Conservation (phyloP, 2,797 vertebrate genomes). For the Darevskia nairensis region DNA sequence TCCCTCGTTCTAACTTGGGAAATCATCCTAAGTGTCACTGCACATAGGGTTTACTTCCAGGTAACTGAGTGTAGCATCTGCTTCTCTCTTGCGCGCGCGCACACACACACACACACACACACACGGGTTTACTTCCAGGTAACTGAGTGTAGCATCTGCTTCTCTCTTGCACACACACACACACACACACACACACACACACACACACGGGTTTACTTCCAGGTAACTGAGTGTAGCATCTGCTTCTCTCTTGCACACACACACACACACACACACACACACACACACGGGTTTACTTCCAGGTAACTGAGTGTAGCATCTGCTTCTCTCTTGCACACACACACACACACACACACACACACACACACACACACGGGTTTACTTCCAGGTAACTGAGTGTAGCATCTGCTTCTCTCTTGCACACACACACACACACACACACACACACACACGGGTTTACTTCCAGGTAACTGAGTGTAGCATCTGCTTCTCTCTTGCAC, state of each 20-base stretch:
- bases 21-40: neutral
- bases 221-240: neutral
- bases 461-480: neutral
- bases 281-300: neutral
- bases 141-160: neutral
- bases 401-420: too few relatives aligned
- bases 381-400: neutral
- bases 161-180: too few relatives aligned
- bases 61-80: neutral
- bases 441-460: too few relatives aligned
- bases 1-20: neutral
- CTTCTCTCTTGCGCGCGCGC: accelerated
- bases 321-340: too few relatives aligned
- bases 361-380: too few relatives aligned
- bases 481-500: too few relatives aligned
- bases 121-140: neutral
- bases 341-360: too few relatives aligned
- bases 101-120: neutral
- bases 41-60: neutral
- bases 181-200: too few relatives aligned
- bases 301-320: neutral
- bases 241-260: accelerated
- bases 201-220: neutral
- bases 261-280: neutral
- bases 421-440: too few relatives aligned